A percentile compares a stretch with the other conserved stretches of the same genome.
phyloP scores from a whole-genome alignment of 37 sponge, comb jelly and placozoan genomes.

The Chondrosia reniformis region DNA sequence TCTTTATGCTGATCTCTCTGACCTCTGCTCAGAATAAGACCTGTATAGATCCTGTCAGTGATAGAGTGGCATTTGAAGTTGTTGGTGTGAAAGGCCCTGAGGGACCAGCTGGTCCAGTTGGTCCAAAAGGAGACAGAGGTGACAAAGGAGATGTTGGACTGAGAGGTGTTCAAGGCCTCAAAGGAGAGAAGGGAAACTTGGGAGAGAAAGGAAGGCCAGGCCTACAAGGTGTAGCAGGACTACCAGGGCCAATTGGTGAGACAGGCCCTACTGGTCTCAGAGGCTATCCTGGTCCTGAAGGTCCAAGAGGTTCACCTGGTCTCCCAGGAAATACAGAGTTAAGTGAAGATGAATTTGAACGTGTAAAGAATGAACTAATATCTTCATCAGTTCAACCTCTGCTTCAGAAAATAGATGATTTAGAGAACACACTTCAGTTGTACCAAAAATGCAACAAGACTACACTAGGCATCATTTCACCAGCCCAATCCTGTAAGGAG shows the following conservation, averaged over 20 bases:
- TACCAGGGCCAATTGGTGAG: no score
- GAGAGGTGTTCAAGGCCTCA: not conserved
- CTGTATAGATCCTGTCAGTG: no score
- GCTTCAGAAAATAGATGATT: not conserved
- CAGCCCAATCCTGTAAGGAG: constrained; percentile 10
- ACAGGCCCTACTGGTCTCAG: no score
- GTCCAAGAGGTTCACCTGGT: no score
- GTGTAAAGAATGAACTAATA: not conserved
- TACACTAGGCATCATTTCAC: not conserved
- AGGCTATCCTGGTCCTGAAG: no score
- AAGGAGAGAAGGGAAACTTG: constrained; percentile 12
- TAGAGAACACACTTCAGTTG: not conserved
- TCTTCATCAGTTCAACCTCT: no score
- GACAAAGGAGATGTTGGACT: not conserved
- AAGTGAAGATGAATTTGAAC: not conserved
- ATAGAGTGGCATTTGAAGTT: no score
- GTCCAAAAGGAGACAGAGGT: not conserved
- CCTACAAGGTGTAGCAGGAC: not conserved
- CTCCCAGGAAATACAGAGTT: no score
- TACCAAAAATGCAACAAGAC: not conserved
- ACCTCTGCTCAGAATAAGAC: no score
- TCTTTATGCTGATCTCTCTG: no score
- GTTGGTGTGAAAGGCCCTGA: not conserved
- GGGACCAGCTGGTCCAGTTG: not conserved
- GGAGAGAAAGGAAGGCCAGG: not conserved